Evolutionary conservation across 1,140 invertebrate genomes (phyloP).

Genomic region (Hypothenemus hampei): DNA sequence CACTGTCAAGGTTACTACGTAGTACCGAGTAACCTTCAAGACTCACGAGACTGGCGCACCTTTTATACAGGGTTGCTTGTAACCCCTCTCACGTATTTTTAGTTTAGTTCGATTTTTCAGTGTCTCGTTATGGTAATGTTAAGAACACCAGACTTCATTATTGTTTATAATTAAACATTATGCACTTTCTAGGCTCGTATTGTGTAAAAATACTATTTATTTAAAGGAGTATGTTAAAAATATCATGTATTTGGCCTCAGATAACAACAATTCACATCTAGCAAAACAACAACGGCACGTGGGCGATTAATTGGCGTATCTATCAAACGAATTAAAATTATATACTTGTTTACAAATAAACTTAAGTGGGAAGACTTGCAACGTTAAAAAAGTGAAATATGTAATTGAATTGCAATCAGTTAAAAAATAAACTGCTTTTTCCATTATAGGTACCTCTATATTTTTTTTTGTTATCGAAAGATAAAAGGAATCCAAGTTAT

Average conservation of each 20-base stretch:
- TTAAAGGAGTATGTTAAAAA: no score
- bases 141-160: no score
- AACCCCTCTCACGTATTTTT: no score
- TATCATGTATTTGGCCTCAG: not conserved
- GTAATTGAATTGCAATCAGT: not conserved
- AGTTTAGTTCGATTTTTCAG: no score
- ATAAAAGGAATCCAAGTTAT: conserved; percentile 9
- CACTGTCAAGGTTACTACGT: conserved; percentile 16
- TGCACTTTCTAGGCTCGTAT: no score
- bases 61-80: no score
- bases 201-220: no score
- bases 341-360: conserved; percentile 1
- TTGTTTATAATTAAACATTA: no score
- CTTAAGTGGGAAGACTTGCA: not conserved
- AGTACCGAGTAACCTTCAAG: conserved; percentile 3
- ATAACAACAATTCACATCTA: not conserved
- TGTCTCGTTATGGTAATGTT: no score
- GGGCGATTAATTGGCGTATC: not conserved
- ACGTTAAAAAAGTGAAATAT: not conserved
- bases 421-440: no score
- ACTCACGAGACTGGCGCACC: conserved; percentile 1
- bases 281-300: conserved; percentile 4
- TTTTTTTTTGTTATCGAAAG: no score
- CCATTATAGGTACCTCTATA: not conserved
- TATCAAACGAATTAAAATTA: conserved; percentile 1